Base-by-base conservation (phyloP, 2,888 invertebrate genomes). In the Drosophila atroscutellata region DNA sequence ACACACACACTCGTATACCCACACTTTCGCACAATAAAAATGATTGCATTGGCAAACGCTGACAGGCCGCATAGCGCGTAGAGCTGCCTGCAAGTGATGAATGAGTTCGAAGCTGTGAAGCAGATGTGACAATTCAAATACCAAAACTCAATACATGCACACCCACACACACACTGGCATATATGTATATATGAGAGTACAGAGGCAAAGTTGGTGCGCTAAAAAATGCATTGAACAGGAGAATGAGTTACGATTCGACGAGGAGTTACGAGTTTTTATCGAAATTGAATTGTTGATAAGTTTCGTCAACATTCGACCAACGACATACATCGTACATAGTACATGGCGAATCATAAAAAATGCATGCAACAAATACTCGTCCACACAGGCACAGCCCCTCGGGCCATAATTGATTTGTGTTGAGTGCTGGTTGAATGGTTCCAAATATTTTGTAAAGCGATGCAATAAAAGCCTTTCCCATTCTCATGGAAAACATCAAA, bases 261-360 rank as follows among this genome's bases (percentile, higher is more conserved):
- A 30, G 60, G 73, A 77, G 87, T 68, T 72, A 68, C 65, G 75
- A 72, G 89, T 89, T 87, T 84, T 86, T 90, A 87, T 90, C 90
- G 85, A 90, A 87, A 87, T 87, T 87, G 90, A 87, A 87, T 87
- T 89, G 86, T 89, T 87, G 86, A 87, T 87, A 90, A 87, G 86
- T 89, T 87, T 77, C 85, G 90, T 87, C 86, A 87, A 84, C 71
- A 75, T 69, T 82, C 70, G 72, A 72, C 69, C 63, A 68, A 77
- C 71, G 73, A 54, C 70, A 50, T 74, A 54, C 70, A 50, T 39
- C 18, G 26, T 26, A 37, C 9, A 55, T 26, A 49, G 51, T 45
- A 45, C 49, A 55, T 55, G 45, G 28, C 24, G 11, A 39, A 3
- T 28, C 54, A 71, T 60, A 61, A 67, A 62, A 80, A 65, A 60